Percentiles rank a stretch among this genome's conserved stretches.
These are phyloP conservation scores for Gryllus bimaculatus DNA, from an alignment of 1,140 invertebrate genomes.

Conservation along the genomic window DNA sequence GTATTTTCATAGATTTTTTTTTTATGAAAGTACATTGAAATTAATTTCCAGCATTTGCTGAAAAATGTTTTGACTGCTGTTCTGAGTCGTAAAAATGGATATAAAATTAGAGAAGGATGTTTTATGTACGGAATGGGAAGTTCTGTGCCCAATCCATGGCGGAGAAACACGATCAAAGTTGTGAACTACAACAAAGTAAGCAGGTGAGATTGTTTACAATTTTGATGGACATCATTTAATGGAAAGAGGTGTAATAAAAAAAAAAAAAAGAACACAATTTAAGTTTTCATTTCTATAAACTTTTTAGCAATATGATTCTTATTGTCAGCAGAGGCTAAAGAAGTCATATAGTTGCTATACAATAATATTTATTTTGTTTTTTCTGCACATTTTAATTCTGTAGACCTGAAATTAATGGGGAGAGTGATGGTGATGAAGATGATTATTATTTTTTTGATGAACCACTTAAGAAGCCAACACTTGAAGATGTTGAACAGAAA, in stretches of 20 bases:
- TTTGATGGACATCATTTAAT: neutral
- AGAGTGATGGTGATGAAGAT: conserved; percentile 38
- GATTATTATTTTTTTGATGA: conserved; percentile 38
- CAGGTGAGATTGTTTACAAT: neutral
- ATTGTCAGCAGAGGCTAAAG: neutral
- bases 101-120: conserved; percentile 51
- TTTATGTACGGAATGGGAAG: conserved; percentile 65
- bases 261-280: no score
- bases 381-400: neutral
- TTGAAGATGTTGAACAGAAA: conserved; percentile 38
- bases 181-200: conserved; percentile 17
- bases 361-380: neutral
- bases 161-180: conserved; percentile 45
- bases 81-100: conserved; percentile 60
- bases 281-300: neutral
- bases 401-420: conserved; percentile 36
- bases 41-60: conserved; percentile 42
- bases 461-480: conserved; percentile 35
- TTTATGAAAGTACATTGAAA: neutral
- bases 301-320: neutral
- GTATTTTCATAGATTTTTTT: neutral
- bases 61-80: conserved; percentile 68
- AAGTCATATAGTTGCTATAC: neutral
- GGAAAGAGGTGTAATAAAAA: neutral
- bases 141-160: conserved; percentile 58